Base-by-base conservation (phyloP, 2,113 vertebrate species). In the Ictalurus punctatus region DNA sequence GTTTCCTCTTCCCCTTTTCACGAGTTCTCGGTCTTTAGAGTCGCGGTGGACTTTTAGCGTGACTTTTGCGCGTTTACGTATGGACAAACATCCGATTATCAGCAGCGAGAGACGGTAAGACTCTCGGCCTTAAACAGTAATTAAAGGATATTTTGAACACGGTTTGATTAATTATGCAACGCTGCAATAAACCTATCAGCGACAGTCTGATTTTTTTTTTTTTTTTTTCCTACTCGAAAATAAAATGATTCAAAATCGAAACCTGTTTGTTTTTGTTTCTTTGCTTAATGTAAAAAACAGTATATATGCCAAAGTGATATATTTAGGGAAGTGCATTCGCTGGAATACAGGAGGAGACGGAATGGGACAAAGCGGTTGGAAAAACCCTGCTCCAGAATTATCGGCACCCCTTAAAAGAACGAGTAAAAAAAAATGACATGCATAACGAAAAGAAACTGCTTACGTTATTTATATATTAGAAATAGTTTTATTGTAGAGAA, bases 121-220 rank as follows among this genome's bases (percentile, higher is more conserved):
- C 92, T 94, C 91, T 94, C 91, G 90, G 94, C 94, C 94, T 95
- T 95, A 94, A 93, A 59, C 90, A 91, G 89, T 90, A 87, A 94
- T 92, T 92, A 92, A 88, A 91, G 92, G 92, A 90, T 91, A 89
- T 94, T 94, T 93, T 93, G 87, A 90, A 89, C 83, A 90, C 90
- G 67, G 90, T 94, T 92, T 94, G 92, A 94, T 74, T 93, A 92
- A 52, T 52, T 95, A 91, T 95, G 94, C 91, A 94, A 93, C 92
- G 90, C 90, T 94, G 94, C 94, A 94, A 94, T 94, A 95, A 81
- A 94, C 89, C 82, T 93, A 91, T 93, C 92, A 92, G 93, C 93
- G 92, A 92, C 61, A n/a, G 90, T 48, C 91, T 88, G 92, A 90
- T 44, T 74, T 73, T 73, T 0, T 44, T 44, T 58, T 16, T 65